Evolutionary conservation across 2,888 invertebrate genomes (phyloP), one percentile per base, ranked within the genome.

Genomic region (Neoitamus cyanurus): DNA sequence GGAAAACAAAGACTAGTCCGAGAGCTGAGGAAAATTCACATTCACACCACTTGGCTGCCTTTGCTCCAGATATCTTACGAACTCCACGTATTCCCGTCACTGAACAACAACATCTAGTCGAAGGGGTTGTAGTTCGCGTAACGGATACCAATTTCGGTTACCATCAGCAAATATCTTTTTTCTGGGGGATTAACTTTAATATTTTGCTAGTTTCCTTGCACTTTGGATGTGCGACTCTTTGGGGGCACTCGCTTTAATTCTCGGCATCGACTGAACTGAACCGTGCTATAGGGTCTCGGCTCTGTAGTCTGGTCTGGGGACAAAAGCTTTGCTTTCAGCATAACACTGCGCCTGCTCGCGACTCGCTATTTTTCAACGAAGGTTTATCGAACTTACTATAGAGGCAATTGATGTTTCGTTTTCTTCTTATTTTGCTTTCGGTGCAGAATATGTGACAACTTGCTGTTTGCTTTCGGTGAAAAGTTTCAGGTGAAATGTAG

Each of bases 241-340:
- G 42, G 68, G n/a, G 36, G 7, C 58, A 72, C 42, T 69, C 86
- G 86, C 15, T 77, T 85, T 48, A 82, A 86, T 83, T 86, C 86
- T 86, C 86, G 86, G 82, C 86, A 80, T 86, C 80, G 85, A 86
- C 86, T 86, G 72, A 86, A 83, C 31, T 78, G 48, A 78, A 78
- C 78, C 48, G 58, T 78, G 31, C 31, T 58, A n/a, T 42, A 48
- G 78, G 78, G 48, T 30, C 48, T 78, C 48, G 31, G 31, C 13
- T 78, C 48, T 25, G 31, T 48, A 48, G 78, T 78, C 78, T 78
- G 78, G 78, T 78, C 78, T 78, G 78, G 78, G 78, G 58, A 15
- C 31, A 20, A 78, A 78, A 78, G 78, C 78, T 78, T 31, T 30
- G 9, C 58, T n/a, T n/a, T 58, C 58, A 58, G 58, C 58, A 9